Percentiles rank a stretch among this genome's conserved stretches.
Evolutionary conservation across 1,140 invertebrate species (phyloP).

Genomic region (Hyles vespertilio): DNA sequence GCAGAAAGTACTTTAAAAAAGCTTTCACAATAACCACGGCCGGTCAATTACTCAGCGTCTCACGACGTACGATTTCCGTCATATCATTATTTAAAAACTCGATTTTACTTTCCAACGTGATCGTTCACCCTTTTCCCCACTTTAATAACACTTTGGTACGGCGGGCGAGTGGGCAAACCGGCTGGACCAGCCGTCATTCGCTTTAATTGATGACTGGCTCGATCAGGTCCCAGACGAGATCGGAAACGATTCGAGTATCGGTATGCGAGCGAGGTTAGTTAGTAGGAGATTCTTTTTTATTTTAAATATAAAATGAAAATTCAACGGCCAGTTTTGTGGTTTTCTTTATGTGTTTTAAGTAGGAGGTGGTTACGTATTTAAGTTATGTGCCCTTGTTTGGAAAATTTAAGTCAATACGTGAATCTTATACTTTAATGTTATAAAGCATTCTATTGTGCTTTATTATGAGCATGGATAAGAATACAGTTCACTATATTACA

Average conservation of each 20-base stretch:
- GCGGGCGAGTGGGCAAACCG: slow-evolving; percentile 16
- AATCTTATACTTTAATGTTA: too few relatives aligned
- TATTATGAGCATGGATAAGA: too few relatives aligned
- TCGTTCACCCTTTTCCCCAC: slow-evolving; percentile 10
- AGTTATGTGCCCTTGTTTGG: neutral
- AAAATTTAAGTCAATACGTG: too few relatives aligned
- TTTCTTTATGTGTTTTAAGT: neutral
- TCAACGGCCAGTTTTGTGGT: slow-evolving; percentile 1
- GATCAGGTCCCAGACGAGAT: slow-evolving; percentile 14
- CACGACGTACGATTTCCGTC: slow-evolving; percentile 8
- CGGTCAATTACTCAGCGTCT: slow-evolving; percentile 7
- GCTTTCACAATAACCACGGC: neutral
- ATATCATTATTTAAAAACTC: slow-evolving; percentile 11
- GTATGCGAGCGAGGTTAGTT: slow-evolving; percentile 28
- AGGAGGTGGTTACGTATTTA: neutral
- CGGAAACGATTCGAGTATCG: slow-evolving; percentile 24
- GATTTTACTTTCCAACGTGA: slow-evolving; percentile 11
- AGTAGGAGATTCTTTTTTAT: slow-evolving; percentile 12
- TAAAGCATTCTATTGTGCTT: too few relatives aligned
- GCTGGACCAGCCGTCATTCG: slow-evolving; percentile 23
- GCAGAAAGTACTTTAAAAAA: neutral
- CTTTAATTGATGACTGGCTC: slow-evolving; percentile 41
- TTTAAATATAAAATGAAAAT: neutral
- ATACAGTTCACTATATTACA: too few relatives aligned
- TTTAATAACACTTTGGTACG: slow-evolving; percentile 10